phyloP scores from a whole-genome alignment of 2,797 vertebrate species.

The Rhynchotus rufescens region DNA sequence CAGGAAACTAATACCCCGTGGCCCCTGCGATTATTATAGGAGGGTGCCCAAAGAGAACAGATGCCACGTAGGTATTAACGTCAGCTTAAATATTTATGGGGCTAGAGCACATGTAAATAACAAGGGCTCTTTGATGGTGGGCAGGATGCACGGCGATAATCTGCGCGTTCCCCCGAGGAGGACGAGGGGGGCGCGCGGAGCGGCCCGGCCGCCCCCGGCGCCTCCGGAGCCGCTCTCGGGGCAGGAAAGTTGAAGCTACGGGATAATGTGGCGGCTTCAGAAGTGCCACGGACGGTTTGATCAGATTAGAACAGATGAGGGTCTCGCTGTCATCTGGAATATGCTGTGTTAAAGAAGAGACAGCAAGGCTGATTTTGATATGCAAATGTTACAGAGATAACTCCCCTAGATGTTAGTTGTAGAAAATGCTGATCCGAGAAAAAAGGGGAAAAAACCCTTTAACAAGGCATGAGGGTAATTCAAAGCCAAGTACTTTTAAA shows the following conservation, averaged over 20 bases:
- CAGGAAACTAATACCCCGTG: neutral
- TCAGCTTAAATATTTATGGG: conserved; percentile 71
- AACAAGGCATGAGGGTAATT: conserved; percentile 96
- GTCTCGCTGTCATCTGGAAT: conserved; percentile 69
- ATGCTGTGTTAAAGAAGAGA: conserved; percentile 65
- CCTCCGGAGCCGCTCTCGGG: conserved; percentile 43
- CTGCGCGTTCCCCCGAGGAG: conserved; percentile 9
- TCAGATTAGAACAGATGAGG: conserved; percentile 65
- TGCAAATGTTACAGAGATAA: conserved; percentile 79
- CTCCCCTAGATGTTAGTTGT: conserved; percentile 73
- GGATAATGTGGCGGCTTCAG: conserved; percentile 37
- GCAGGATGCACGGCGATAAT: conserved; percentile 27
- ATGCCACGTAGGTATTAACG: conserved; percentile 44
- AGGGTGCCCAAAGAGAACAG: neutral
- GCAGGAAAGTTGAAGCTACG: conserved; percentile 56
- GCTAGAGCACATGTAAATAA: conserved; percentile 64
- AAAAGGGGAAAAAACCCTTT: conserved; percentile 83
- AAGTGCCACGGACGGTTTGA: conserved; percentile 55
- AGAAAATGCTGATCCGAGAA: conserved; percentile 86
- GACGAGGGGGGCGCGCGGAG: neutral
- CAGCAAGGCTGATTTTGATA: conserved; percentile 80
- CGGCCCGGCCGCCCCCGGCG: neutral
- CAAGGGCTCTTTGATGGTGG: conserved; percentile 22
- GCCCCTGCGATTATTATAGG: neutral
- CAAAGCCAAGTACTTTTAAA: conserved; percentile 97